Percentiles rank a stretch among this genome's conserved stretches.
These are phyloP conservation scores for Mythimna loreyi DNA, from an alignment of 2,888 invertebrate species.

Conservation along the genomic window DNA sequence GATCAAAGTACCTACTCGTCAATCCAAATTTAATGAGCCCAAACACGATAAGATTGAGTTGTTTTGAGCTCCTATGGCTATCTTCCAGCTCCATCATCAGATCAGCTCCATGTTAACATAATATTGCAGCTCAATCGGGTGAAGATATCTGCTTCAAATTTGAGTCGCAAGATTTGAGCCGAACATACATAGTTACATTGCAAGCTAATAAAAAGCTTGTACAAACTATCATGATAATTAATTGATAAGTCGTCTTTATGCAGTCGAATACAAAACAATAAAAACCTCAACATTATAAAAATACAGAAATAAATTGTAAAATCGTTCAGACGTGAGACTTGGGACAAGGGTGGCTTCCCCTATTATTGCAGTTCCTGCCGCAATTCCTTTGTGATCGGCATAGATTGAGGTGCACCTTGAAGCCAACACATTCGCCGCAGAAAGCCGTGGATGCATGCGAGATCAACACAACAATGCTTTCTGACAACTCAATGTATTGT, in stretches of 20 bases:
- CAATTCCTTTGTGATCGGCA: slow-evolving; percentile 59
- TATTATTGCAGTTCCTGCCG: slow-evolving; percentile 43
- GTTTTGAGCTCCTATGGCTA: too few relatives aligned
- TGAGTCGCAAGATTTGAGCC: too few relatives aligned
- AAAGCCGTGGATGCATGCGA: slow-evolving; percentile 63
- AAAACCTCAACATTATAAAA: slow-evolving; percentile 3
- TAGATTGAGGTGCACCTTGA: slow-evolving; percentile 46
- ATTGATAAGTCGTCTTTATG: neutral
- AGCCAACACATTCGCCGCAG: slow-evolving; percentile 58
- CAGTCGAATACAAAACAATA: neutral
- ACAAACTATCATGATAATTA: too few relatives aligned
- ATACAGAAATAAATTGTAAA: slow-evolving; percentile 33
- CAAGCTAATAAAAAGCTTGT: too few relatives aligned
- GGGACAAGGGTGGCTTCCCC: slow-evolving; percentile 18
- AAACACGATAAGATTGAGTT: too few relatives aligned
- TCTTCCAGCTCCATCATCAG: too few relatives aligned
- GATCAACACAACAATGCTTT: slow-evolving; percentile 68
- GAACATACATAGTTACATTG: too few relatives aligned
- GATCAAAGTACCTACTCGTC: too few relatives aligned
- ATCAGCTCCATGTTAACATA: too few relatives aligned
- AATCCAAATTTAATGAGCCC: too few relatives aligned
- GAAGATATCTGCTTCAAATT: too few relatives aligned
- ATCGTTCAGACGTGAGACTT: slow-evolving; percentile 15
- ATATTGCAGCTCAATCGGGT: too few relatives aligned
- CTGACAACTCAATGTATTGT: slow-evolving; percentile 65